A percentile compares a stretch with the other conserved stretches of the same genome.
phyloP scores from a whole-genome alignment of 2,888 invertebrate genomes.

The Crepidodera aurea region DNA sequence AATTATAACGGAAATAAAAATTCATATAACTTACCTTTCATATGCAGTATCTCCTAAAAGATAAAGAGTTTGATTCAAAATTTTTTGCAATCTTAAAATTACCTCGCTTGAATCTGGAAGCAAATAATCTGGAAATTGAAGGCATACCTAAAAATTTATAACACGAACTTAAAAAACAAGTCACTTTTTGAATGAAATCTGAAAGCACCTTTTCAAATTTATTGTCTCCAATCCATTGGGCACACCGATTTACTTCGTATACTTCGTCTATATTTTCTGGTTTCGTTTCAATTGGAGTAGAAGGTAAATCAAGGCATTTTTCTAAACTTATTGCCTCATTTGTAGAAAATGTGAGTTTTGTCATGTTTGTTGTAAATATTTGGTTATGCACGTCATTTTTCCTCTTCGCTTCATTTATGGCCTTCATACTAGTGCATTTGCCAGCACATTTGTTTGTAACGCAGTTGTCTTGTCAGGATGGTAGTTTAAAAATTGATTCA shows the following conservation, averaged over 20 bases:
- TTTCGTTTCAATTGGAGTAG: slow-evolving; percentile 42
- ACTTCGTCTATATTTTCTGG: slow-evolving; percentile 59
- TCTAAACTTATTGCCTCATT: slow-evolving; percentile 66
- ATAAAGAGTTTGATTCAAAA: slow-evolving; percentile 71
- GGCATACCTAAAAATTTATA: slow-evolving; percentile 72
- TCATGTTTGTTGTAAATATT: slow-evolving; percentile 38
- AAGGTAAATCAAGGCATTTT: slow-evolving; percentile 59
- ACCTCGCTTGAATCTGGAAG: slow-evolving; percentile 75
- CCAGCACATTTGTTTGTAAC: too few species aligned
- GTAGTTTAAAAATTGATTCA: too few species aligned
- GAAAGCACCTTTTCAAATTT: slow-evolving; percentile 69
- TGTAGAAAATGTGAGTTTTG: slow-evolving; percentile 62
- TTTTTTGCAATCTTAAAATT: slow-evolving; percentile 63
- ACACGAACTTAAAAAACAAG: too few species aligned
- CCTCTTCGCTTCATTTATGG: too few species aligned
- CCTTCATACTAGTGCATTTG: too few species aligned
- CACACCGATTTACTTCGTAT: slow-evolving; percentile 70
- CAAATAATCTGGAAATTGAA: slow-evolving; percentile 91
- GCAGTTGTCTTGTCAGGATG: too few species aligned
- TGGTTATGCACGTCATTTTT: too few species aligned
- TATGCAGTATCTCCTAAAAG: slow-evolving; percentile 92
- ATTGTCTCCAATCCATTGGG: slow-evolving; percentile 75
- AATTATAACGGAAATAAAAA: neutral
- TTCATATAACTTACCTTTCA: slow-evolving; percentile 72
- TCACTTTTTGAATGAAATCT: too few species aligned